A percentile compares a stretch with the other conserved stretches of the same genome.
These are phyloP conservation scores for Coelinius sp. DNA, from an alignment of 2,888 invertebrate species.

Conservation along the genomic window DNA sequence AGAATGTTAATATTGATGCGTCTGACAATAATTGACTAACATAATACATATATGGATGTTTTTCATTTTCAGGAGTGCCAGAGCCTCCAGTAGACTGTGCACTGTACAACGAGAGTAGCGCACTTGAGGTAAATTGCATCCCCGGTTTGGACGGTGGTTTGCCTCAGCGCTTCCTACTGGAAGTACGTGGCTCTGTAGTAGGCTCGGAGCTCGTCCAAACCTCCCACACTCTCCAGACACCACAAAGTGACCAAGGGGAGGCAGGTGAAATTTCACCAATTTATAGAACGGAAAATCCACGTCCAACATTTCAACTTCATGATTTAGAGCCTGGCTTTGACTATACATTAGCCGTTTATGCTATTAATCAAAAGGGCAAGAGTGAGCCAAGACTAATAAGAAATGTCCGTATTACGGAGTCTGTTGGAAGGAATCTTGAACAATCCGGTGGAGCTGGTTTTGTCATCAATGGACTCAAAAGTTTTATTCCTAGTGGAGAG, in stretches of 20 bases:
- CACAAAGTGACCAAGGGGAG: constrained; percentile 55
- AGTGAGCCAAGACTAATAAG: constrained; percentile 83
- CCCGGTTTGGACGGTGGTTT: constrained; percentile 87
- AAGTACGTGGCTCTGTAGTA: constrained; percentile 73
- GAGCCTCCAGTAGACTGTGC: constrained; percentile 84
- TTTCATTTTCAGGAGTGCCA: constrained; percentile 77
- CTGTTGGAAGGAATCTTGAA: constrained; percentile 57
- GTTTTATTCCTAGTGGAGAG: constrained; percentile 56
- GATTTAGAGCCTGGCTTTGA: constrained; percentile 82
- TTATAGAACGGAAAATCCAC: constrained; percentile 63
- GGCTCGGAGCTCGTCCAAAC: constrained; percentile 65
- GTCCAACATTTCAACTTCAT: constrained; percentile 81
- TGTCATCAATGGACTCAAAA: constrained; percentile 61
- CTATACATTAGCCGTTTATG: constrained; percentile 86
- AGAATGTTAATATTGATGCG: neutral
- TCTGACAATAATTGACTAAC: neutral
- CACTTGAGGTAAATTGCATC: constrained; percentile 80
- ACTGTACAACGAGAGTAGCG: constrained; percentile 78
- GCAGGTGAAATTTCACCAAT: constrained; percentile 57
- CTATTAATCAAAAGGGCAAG: constrained; percentile 85
- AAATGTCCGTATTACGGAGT: constrained; percentile 72
- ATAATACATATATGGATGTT: constrained; percentile 1
- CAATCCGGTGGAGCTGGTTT: constrained; percentile 54
- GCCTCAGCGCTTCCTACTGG: constrained; percentile 85
- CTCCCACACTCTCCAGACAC: constrained; percentile 67